These are phyloP conservation scores for Esox lucius DNA, from an alignment of 2,797 vertebrate species.

Conservation along the genomic window DNA sequence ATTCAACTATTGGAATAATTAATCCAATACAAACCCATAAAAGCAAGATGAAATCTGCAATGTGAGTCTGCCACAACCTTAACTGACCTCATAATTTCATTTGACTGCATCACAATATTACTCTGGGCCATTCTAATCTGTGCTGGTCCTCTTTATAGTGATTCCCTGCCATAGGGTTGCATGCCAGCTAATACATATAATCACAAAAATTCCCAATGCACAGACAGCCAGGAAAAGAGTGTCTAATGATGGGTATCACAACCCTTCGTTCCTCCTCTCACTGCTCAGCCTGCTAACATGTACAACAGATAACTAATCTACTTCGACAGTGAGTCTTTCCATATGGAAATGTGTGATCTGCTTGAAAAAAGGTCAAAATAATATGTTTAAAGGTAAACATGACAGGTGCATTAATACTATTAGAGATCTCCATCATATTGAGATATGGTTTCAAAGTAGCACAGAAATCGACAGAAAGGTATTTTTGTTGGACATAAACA, in stretches of 20 bases:
- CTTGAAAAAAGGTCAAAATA: neutral
- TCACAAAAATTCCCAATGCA: constrained; percentile 9
- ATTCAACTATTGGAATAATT: neutral
- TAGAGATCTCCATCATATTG: neutral
- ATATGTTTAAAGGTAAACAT: neutral
- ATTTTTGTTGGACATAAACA: neutral
- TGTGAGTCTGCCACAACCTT: constrained; percentile 23
- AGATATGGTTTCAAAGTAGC: neutral
- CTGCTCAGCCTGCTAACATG: neutral
- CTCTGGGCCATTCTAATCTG: constrained; percentile 17
- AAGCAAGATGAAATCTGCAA: neutral
- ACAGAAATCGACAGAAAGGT: neutral
- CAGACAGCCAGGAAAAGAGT: constrained; percentile 23
- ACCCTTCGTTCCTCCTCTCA: neutral
- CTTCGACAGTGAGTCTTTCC: constrained; percentile 1
- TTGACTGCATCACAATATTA: constrained; percentile 40
- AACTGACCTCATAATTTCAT: constrained; percentile 46
- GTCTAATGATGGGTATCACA: constrained; percentile 34
- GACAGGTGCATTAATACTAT: neutral
- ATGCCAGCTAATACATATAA: constrained; percentile 38
- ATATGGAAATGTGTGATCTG: neutral
- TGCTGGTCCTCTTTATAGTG: constrained; percentile 37
- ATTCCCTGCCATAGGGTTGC: constrained; percentile 31
- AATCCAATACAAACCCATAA: neutral
- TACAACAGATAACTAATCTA: constrained; percentile 5